These are phyloP conservation scores for Melanotaenia duboulayi DNA, from an alignment of 2,113 vertebrate species.

Conservation along the genomic window DNA sequence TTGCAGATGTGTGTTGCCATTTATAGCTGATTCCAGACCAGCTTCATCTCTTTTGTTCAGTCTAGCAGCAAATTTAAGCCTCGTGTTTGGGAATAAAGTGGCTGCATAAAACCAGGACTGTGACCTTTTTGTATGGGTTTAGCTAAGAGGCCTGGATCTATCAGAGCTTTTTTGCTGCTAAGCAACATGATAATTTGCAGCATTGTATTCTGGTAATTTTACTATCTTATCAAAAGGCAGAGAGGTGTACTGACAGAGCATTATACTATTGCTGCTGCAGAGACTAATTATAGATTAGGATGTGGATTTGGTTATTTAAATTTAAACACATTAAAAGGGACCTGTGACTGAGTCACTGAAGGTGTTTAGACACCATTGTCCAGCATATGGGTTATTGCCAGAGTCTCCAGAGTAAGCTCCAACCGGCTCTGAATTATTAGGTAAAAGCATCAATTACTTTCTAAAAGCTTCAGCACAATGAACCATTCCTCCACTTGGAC, in stretches of 20 bases:
- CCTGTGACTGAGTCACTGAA: too few relatives aligned
- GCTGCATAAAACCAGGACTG: not conserved
- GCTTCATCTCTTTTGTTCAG: not conserved
- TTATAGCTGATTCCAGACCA: conserved; percentile 21
- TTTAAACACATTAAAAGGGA: not conserved
- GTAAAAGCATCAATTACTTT: conserved; percentile 64
- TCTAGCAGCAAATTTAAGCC: conserved; percentile 7
- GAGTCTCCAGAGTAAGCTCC: conserved; percentile 29
- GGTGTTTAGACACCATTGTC: too few relatives aligned
- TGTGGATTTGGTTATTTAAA: conserved; percentile 4
- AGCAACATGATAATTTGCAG: conserved; percentile 11
- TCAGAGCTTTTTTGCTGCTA: conserved; percentile 2
- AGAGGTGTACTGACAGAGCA: not conserved
- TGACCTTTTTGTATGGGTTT: conserved; percentile 21
- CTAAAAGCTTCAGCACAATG: conserved; percentile 31
- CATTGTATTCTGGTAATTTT: not conserved
- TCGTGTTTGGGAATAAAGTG: not conserved
- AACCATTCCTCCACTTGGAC: too few relatives aligned
- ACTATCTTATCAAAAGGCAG: conserved; percentile 8
- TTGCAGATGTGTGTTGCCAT: not conserved
- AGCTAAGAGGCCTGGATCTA: not conserved
- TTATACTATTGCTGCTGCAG: not conserved
- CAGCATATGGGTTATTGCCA: not conserved
- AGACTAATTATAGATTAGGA: conserved; percentile 1
- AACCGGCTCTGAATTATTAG: conserved; percentile 37